Percentiles rank a stretch among this genome's conserved stretches.
phyloP scores from a whole-genome alignment of 2,113 vertebrate species.

The Brachyhypopomus gauderio region DNA sequence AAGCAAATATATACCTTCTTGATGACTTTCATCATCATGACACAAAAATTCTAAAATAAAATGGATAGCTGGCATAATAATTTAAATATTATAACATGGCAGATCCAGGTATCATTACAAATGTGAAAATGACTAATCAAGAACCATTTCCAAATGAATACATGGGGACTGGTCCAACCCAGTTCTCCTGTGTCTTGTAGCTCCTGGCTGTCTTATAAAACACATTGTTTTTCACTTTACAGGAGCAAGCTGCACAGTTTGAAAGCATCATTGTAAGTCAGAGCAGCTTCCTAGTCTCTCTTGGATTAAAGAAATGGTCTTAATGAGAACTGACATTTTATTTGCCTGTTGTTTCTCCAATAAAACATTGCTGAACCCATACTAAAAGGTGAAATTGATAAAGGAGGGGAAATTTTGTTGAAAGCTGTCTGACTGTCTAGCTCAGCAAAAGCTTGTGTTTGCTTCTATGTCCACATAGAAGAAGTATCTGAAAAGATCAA shows the following conservation, averaged over 20 bases:
- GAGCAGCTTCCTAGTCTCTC: neutral
- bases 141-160: neutral
- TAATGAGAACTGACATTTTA: neutral
- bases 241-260: neutral
- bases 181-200: conserved; percentile 7
- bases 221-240: conserved; percentile 13
- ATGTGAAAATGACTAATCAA: neutral
- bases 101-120: neutral
- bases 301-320: conserved; percentile 6
- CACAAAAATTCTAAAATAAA: too few relatives aligned
- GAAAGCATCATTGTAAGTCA: conserved; percentile 26
- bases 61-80: neutral
- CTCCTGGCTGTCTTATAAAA: conserved; percentile 21
- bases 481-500: neutral
- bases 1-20: too few relatives aligned
- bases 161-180: conserved; percentile 8
- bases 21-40: too few relatives aligned
- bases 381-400: conserved; percentile 1
- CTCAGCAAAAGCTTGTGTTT: neutral
- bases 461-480: neutral
- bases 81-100: neutral
- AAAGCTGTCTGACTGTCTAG: neutral
- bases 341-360: conserved; percentile 18
- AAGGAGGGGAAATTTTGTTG: neutral
- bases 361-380: conserved; percentile 6